A percentile compares a stretch with the other conserved stretches of the same genome.
Evolutionary conservation across 2,113 vertebrate species (phyloP).

Genomic region (Seriola aureovittata): DNA sequence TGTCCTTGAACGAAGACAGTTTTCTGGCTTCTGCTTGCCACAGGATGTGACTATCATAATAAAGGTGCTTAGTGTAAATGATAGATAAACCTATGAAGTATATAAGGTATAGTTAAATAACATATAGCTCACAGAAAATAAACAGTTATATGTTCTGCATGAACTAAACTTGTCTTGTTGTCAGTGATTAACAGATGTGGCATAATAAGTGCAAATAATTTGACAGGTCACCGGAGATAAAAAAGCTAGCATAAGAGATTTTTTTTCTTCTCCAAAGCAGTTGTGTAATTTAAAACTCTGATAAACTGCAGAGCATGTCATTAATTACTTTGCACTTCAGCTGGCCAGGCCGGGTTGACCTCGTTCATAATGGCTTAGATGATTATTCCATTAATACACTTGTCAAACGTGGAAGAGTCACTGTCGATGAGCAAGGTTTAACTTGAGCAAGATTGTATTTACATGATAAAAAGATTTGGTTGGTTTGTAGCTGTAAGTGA

Average conservation of each 20-base stretch:
- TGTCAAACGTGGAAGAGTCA: slow-evolving; percentile 31
- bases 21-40: slow-evolving; percentile 26
- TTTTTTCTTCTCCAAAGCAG: slow-evolving; percentile 9
- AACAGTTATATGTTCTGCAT: not conserved
- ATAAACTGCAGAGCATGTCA: slow-evolving; percentile 50
- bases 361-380: slow-evolving; percentile 51
- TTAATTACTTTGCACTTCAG: slow-evolving; percentile 58
- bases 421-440: not conserved
- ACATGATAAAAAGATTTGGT: not conserved
- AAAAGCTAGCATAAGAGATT: slow-evolving; percentile 12
- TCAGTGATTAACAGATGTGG: slow-evolving; percentile 8
- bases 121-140: not conserved
- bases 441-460: slow-evolving; percentile 33
- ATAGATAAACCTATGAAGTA: not conserved
- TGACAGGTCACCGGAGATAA: slow-evolving; percentile 35
- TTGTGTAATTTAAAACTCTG: slow-evolving; percentile 49
- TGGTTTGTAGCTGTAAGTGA: not conserved
- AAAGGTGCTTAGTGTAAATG: slow-evolving; percentile 20
- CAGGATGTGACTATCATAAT: not conserved
- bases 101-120: not conserved
- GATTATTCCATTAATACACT: slow-evolving; percentile 56
- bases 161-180: not conserved
- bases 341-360: slow-evolving; percentile 36
- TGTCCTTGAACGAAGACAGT: slow-evolving; percentile 41
- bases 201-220: slow-evolving; percentile 24